Evolutionary conservation across 2,113 vertebrate species (phyloP).

Genomic region (Mormyrus iriodes): DNA sequence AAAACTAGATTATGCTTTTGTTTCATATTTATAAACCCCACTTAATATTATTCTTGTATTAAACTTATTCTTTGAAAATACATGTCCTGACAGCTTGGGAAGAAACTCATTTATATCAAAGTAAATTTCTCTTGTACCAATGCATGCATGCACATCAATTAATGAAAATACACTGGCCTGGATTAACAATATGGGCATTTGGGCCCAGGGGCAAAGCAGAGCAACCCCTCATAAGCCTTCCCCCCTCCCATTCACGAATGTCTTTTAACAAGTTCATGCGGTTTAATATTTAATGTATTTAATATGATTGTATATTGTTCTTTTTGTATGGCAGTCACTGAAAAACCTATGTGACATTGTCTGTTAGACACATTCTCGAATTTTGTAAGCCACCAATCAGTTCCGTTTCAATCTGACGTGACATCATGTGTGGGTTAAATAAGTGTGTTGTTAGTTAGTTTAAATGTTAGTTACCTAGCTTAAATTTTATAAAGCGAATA

Average conservation of each 20-base stretch:
- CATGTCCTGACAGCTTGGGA: neutral
- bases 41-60: neutral
- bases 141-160: neutral
- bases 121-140: neutral
- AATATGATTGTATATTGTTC: neutral
- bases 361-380: neutral
- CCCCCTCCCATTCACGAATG: neutral
- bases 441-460: neutral
- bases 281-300: neutral
- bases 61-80: neutral
- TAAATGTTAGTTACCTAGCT: neutral
- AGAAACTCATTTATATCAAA: neutral
- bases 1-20: conserved; percentile 1
- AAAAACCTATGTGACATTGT: neutral
- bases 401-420: neutral
- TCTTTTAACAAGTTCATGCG: neutral
- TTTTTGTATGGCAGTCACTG: neutral
- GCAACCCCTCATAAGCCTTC: neutral
- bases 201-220: neutral
- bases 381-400: neutral
- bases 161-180: neutral
- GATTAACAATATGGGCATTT: neutral
- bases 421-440: neutral
- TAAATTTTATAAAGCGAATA: neutral
- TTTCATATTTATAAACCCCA: neutral